phyloP scores from a whole-genome alignment of 1,140 invertebrate species.

The Drosophila takahashii region DNA sequence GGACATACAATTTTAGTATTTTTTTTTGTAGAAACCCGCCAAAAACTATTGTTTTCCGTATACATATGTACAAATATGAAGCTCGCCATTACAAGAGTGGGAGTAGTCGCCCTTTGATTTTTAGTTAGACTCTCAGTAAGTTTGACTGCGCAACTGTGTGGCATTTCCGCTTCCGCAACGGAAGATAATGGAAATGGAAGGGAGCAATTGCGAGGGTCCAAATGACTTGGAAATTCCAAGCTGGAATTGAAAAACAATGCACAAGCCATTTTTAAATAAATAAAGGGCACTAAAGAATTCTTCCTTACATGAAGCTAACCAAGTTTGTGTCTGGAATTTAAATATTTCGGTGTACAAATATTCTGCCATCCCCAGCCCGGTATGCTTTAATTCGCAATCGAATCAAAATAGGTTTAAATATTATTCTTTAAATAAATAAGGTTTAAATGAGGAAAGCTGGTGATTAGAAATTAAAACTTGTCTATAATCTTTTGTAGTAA shows the following conservation, averaged over 20 bases:
- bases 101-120: constrained; percentile 23
- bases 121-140: constrained; percentile 47
- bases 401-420: background rate
- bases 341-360: background rate
- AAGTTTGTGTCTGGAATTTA: background rate
- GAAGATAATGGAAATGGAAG: constrained; percentile 69
- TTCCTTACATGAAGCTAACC: background rate
- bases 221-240: constrained; percentile 32
- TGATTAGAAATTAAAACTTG: too few species aligned
- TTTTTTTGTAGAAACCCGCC: background rate
- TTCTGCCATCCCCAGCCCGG: background rate
- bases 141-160: constrained; percentile 68
- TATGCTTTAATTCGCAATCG: background rate
- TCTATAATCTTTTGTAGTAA: background rate
- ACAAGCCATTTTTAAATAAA: constrained; percentile 14
- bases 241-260: constrained; percentile 11
- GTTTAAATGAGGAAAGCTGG: background rate
- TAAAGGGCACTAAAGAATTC: background rate
- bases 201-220: constrained; percentile 32
- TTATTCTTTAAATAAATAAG: background rate
- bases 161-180: constrained; percentile 68
- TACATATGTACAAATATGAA: constrained; percentile 3
- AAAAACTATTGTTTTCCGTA: constrained; percentile 4
- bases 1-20: background rate
- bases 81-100: background rate